Evolutionary conservation across 2,113 vertebrate species (phyloP).

Genomic region (Trochalopteron elliotii): DNA sequence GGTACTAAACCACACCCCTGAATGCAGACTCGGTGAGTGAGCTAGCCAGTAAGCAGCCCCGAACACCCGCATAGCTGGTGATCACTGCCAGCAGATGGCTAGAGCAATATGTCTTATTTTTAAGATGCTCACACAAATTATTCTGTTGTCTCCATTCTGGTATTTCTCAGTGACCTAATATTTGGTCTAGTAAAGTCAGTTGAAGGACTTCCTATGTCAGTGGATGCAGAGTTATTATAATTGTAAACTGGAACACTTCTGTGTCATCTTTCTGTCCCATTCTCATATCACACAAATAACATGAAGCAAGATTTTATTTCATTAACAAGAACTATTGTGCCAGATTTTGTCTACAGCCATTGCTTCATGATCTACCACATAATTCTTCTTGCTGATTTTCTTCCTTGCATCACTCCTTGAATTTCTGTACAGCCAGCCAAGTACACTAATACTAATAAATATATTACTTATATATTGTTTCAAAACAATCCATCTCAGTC

Average conservation of each 20-base stretch:
- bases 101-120: not conserved
- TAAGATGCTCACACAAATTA: not conserved
- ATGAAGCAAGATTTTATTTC: not conserved
- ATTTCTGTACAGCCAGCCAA: not conserved
- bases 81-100: not conserved
- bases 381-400: not conserved
- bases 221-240: not conserved
- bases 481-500: not conserved
- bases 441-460: not conserved
- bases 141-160: not conserved
- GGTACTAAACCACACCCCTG: too few species aligned
- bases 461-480: not conserved
- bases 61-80: not conserved
- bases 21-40: too few species aligned
- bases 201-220: not conserved
- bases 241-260: not conserved
- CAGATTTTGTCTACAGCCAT: not conserved
- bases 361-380: not conserved
- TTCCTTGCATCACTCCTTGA: not conserved
- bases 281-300: not conserved
- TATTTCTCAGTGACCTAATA: not conserved
- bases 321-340: not conserved
- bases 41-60: too few species aligned
- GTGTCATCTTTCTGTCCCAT: not conserved
- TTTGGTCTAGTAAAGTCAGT: not conserved